Base-by-base conservation (phyloP, 1,140 invertebrate genomes). In the Aphis gossypii region DNA sequence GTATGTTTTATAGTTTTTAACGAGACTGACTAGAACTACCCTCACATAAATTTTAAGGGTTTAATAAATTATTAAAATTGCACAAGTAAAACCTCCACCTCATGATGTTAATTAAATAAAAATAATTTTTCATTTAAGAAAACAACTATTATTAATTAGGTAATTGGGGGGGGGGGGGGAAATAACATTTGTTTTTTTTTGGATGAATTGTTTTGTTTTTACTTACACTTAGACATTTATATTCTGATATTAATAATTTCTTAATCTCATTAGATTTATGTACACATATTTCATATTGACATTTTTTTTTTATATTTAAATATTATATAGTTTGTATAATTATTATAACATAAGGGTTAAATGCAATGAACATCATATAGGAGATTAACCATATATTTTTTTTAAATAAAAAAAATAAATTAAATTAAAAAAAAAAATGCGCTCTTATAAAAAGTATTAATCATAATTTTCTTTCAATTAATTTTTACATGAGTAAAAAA, bases 221-320 rank as follows among this genome's bases (percentile, higher is more conserved):
- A 30, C 82, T 54, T 86, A 93, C 35, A 92, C 46, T 83, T 92
- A 92, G 84, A 92, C 60, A 93, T 93, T 93, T 93, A 93, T 93
- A 93, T 93, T 93, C 92, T 93, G 92, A 93, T 93, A 93, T 93
- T 93, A 84, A 93, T 93, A 93, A 92, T 93, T 93, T 84, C 82
- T 93, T 93, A 92, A 82, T 93, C 76, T 93, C 48, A 84, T 93
- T 93, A 93, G 48, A 86, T 93, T 93, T 93, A 93, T 93, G 82
- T 93, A 93, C 82, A 93, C 14, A 7, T 93, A 93, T 54, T 93
- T 93, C 48, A 51, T 83, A 54, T 86, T 86, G 44, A 84, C 46
- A 93, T 56, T 48, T 76, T 56, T 25, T 82, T 82, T n/a, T 5
- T 11, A 82, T 48, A 92, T 86, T 93, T 93, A 44, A 93, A 86